Conservation (phyloP, 2,888 invertebrate species). For the Papilio elwesi region DNA sequence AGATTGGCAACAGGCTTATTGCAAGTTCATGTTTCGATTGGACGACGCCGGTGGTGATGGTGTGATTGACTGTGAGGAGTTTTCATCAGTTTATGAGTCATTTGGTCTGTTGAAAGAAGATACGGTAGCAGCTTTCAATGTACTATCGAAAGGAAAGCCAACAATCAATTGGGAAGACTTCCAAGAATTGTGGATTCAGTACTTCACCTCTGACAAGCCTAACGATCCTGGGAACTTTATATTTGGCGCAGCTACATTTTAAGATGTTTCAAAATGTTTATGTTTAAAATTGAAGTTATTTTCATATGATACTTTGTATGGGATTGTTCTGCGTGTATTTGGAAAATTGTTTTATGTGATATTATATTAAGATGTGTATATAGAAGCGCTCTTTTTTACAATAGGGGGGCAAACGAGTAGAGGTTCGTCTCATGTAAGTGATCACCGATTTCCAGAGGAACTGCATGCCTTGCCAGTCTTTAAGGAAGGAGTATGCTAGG, state of each 20-base stretch:
- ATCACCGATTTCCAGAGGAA: too few relatives aligned
- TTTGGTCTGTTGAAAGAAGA: conserved; percentile 89
- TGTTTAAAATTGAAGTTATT: too few relatives aligned
- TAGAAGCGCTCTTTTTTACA: too few relatives aligned
- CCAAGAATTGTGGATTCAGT: conserved; percentile 90
- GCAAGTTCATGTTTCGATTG: conserved; percentile 92
- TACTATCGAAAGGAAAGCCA: conserved; percentile 88
- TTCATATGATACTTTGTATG: background rate
- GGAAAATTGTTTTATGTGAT: too few relatives aligned
- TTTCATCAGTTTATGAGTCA: conserved; percentile 89
- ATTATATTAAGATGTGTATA: too few relatives aligned
- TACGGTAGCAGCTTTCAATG: conserved; percentile 88
- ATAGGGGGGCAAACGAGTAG: too few relatives aligned
- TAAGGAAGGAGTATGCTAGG: too few relatives aligned
- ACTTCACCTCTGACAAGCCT: conserved; percentile 55
- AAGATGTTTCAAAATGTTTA: background rate
- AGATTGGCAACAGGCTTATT: conserved; percentile 91
- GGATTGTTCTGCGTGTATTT: background rate
- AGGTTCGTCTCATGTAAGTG: too few relatives aligned
- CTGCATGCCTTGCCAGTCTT: too few relatives aligned
- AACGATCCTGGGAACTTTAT: conserved; percentile 48
- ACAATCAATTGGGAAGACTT: conserved; percentile 89
- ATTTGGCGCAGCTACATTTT: conserved; percentile 43
- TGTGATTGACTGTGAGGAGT: conserved; percentile 89
- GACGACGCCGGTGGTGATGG: conserved; percentile 91